Evolutionary conservation across 2,113 vertebrate species (phyloP).

Genomic region (Rhinolophus ferrumequinum): DNA sequence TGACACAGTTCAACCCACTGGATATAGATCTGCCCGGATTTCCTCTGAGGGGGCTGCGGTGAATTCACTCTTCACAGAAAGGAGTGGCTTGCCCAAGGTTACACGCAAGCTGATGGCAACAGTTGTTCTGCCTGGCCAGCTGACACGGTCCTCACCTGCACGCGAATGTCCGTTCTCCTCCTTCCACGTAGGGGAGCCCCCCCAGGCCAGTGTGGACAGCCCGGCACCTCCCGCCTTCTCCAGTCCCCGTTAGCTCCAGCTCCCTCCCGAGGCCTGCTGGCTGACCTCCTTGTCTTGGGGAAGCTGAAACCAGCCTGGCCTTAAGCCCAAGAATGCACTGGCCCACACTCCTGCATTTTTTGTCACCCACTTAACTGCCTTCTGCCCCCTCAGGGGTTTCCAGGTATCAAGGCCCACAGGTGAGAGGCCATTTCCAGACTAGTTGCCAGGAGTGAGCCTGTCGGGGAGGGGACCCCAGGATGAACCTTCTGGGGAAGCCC

Average conservation of each 20-base stretch:
- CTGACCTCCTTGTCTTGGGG: neutral
- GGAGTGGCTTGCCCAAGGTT: neutral
- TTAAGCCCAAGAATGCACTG: conserved; percentile 14
- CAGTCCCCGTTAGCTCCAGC: neutral
- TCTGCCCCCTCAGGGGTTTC: neutral
- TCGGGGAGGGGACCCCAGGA: neutral
- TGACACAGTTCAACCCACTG: neutral
- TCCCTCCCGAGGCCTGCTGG: neutral
- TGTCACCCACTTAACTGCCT: neutral
- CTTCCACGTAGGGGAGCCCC: neutral
- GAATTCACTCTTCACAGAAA: neutral
- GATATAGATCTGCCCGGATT: neutral
- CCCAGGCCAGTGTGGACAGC: neutral
- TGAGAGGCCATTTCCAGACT: neutral
- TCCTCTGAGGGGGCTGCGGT: neutral
- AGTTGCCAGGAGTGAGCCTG: neutral
- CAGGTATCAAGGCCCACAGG: neutral
- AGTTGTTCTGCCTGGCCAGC: neutral
- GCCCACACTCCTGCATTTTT: neutral
- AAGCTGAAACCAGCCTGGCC: conserved; percentile 6
- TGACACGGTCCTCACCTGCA: neutral
- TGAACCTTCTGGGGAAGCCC: neutral
- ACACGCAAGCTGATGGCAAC: rapidly evolving
- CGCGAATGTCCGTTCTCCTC: neutral
- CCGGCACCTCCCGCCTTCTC: neutral